Evolutionary conservation across 2,888 invertebrate genomes (phyloP).

Genomic region (Caenorhabditis sp.): DNA sequence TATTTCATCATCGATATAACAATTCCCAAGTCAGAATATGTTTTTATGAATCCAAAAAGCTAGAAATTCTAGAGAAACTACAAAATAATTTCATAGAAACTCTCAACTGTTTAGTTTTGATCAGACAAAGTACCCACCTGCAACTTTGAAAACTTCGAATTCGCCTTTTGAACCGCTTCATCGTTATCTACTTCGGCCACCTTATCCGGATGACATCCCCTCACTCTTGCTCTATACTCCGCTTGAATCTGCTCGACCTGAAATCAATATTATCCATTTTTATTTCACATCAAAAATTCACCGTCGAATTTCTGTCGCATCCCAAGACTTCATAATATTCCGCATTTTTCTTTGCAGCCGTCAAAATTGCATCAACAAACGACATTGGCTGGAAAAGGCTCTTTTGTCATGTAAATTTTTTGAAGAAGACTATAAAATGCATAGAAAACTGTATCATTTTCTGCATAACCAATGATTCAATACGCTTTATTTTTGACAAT

Average conservation of each 20-base stretch:
- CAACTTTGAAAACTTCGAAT: slow-evolving; percentile 41
- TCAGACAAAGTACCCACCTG: slow-evolving; percentile 27
- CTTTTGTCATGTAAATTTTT: not conserved
- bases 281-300: slow-evolving; percentile 4
- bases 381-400: slow-evolving; percentile 17
- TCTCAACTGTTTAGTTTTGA: too few relatives aligned
- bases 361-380: slow-evolving; percentile 28
- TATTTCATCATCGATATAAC: too few relatives aligned
- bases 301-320: slow-evolving; percentile 34
- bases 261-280: slow-evolving; percentile 8
- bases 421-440: not conserved
- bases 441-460: not conserved
- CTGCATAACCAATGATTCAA: not conserved
- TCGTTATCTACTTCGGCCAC: not conserved
- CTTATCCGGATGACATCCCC: slow-evolving; percentile 59
- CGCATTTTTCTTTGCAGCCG: slow-evolving; percentile 24
- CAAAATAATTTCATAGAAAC: too few relatives aligned
- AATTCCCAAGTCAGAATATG: too few relatives aligned
- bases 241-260: slow-evolving; percentile 60
- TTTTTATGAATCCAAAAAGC: too few relatives aligned
- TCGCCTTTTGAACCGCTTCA: not conserved
- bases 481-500: not conserved
- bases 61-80: too few relatives aligned
- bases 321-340: slow-evolving; percentile 42
- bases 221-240: slow-evolving; percentile 56